Percentiles rank a stretch among this genome's conserved stretches.
Conservation (phyloP, 30 jellyfish, hydroid and myxozoan genomes). For the Hydractinia echinata region DNA sequence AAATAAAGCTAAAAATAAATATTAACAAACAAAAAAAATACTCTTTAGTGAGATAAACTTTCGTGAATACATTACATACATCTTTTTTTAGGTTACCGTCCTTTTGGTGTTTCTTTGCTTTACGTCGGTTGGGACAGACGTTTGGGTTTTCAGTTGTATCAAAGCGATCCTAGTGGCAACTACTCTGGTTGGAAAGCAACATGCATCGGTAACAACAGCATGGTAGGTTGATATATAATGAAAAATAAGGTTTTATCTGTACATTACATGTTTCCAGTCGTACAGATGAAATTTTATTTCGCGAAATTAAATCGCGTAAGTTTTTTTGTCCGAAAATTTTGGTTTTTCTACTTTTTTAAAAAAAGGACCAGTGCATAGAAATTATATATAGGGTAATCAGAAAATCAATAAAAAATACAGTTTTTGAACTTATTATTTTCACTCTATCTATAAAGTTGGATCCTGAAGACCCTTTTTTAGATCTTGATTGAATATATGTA, state of each 20-base stretch:
- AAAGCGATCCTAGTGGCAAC: constrained; percentile 99
- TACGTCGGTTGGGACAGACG: constrained; percentile 99
- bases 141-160: constrained; percentile 92
- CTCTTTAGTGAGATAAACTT: neutral
- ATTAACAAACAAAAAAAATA: neutral
- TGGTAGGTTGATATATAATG: constrained; percentile 42
- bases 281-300: neutral
- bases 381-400: too few species aligned
- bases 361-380: too few species aligned
- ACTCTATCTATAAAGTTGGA: too few species aligned
- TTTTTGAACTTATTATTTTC: too few species aligned
- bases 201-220: constrained; percentile 96
- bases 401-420: too few species aligned
- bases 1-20: too few species aligned
- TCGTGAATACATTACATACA: neutral
- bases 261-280: neutral
- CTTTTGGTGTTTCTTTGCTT: constrained; percentile 96
- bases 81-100: constrained; percentile 77
- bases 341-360: too few species aligned
- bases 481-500: too few species aligned
- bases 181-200: constrained; percentile 99
- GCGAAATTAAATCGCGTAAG: too few species aligned
- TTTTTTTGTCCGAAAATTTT: too few species aligned
- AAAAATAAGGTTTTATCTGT: neutral
- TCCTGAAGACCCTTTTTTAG: too few species aligned